Conservation (phyloP, 2,113 vertebrate species). For the Eurypyga helias region DNA sequence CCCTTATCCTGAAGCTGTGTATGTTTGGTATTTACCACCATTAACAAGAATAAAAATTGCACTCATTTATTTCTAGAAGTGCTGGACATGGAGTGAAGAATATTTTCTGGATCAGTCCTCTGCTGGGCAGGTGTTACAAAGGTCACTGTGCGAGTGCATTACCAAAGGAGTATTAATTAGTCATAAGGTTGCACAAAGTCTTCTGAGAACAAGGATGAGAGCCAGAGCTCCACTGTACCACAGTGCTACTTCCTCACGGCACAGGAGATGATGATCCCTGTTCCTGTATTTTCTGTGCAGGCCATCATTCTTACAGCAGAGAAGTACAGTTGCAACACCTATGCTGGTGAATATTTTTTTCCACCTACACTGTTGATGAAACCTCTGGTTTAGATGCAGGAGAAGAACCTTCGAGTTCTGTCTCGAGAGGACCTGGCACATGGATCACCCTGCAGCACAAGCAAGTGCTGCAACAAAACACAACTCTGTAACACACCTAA, state of each 20-base stretch:
- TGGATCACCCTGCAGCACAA: background rate
- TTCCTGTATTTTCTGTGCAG: background rate
- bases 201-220: background rate
- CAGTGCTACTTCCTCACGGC: background rate
- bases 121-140: background rate
- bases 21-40: background rate
- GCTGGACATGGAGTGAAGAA: background rate
- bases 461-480: background rate
- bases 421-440: fast-evolving
- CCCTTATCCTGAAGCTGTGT: background rate
- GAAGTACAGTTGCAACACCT: background rate
- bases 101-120: background rate
- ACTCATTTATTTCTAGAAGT: background rate
- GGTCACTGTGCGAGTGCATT: background rate
- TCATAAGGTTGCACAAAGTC: background rate
- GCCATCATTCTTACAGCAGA: background rate
- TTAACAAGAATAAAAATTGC: background rate
- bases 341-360: background rate
- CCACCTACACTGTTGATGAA: background rate
- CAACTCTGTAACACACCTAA: background rate
- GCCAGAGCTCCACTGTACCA: background rate
- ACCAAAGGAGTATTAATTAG: background rate
- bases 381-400: background rate
- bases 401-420: fast-evolving
- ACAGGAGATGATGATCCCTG: background rate